Evolutionary conservation across 2,888 invertebrate genomes (phyloP), one percentile per base, ranked within the genome.

Genomic region (Pyrocoelia pectoralis): DNA sequence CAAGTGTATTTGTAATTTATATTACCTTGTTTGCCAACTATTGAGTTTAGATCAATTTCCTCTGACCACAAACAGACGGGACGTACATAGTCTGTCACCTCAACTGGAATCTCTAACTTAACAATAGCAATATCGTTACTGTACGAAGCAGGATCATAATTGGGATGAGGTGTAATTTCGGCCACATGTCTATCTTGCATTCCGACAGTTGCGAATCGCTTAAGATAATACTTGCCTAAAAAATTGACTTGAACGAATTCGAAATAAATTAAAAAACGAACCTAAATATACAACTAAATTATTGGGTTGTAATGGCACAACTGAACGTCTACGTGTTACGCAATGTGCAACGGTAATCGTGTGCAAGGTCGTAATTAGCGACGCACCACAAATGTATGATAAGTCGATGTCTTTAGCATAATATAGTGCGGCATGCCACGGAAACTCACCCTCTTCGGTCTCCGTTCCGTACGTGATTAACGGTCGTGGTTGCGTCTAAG

Each of bases 351-450:
- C 80, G 1, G 80, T 79, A 12, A 81, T 56, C 1, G 80, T 64
- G 57, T 79, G 77, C 15, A 63, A 57, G 8, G 56, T 60, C 4
- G 76, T 74, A 6, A 81, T 74, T 12, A 81, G 68, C 0, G 78
- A 75, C 5, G 74, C 79, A 1, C 80, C 80, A 58, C 80, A 81
- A 24, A 77, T 76, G 63, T 80, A 80, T 1, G 72, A 75, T 18
- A 80, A 57, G 57, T 79, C 77, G 17, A 77, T 75, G 1, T 76
- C 77, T 68, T 72, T 73, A 0, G 86, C 84, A 69, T 86, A 85
- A 73, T 88, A 89, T 0, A 88, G 75, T 0, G 88, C 88, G 9
- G 86, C 86, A 76, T 89, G 89, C 89, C 89, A 89, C 0, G 89
- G 89, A 84, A 87, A 89, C 70, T 89, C 86, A 0, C 87, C 88